phyloP scores from a whole-genome alignment of 1,140 invertebrate species.

The Drosophila teissieri region DNA sequence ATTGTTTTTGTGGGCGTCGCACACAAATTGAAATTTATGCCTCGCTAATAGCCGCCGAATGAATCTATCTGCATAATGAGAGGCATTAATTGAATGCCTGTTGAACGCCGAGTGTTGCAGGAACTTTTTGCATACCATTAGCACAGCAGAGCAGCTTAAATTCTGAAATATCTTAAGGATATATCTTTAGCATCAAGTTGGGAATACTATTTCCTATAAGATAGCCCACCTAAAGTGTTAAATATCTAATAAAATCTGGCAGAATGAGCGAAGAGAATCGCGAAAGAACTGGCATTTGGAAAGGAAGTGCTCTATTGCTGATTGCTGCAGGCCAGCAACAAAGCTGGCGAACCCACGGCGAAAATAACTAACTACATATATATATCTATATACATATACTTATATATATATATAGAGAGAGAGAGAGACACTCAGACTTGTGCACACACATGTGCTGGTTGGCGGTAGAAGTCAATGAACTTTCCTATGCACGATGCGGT shows the following conservation, averaged over 20 bases:
- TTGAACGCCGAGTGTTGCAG: conserved; percentile 12
- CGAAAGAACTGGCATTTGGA: conserved; percentile 22
- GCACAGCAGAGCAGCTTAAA: no score
- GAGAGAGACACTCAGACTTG: conserved; percentile 9
- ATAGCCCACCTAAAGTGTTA: no score
- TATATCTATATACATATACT: no score
- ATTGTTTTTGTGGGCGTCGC: conserved; percentile 55
- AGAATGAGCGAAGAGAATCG: conserved; percentile 34
- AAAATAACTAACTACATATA: no score
- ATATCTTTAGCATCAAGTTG: neutral
- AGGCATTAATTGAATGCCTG: conserved; percentile 60
- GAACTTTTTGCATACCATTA: conserved; percentile 1
- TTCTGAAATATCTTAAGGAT: no score
- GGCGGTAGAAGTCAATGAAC: conserved; percentile 79
- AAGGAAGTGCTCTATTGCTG: conserved; percentile 64
- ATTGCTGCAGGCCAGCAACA: conserved; percentile 74
- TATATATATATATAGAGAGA: neutral
- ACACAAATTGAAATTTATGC: conserved; percentile 78
- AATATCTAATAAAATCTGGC: no score
- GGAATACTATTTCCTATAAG: neutral
- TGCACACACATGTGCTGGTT: conserved; percentile 17
- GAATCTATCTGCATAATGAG: conserved; percentile 74
- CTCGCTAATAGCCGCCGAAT: conserved; percentile 57
- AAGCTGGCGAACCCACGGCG: conserved; percentile 31
- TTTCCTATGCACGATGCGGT: conserved; percentile 79